These are phyloP conservation scores for Actinernus sp. DNA, from an alignment of 92 coral and sea anemone genomes.

Conservation along the genomic window DNA sequence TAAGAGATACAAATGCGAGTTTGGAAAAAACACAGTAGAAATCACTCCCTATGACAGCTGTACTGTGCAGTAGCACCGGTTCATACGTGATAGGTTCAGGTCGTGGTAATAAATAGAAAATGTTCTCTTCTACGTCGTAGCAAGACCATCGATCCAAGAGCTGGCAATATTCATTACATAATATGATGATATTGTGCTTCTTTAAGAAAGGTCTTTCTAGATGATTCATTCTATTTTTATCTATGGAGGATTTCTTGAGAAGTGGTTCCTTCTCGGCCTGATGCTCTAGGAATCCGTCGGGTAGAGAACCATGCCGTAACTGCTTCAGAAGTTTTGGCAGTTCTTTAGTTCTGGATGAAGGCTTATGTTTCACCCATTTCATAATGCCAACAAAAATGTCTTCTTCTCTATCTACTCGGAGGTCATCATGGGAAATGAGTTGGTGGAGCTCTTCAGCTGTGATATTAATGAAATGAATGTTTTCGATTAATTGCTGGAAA, in stretches of 20 bases:
- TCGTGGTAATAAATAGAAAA: no score
- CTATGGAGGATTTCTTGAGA: neutral
- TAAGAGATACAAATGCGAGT: no score
- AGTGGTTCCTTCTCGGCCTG: conserved; percentile 37
- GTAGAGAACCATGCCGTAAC: conserved; percentile 33
- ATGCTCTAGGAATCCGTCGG: conserved; percentile 32
- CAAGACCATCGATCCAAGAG: neutral
- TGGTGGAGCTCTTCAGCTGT: conserved; percentile 8
- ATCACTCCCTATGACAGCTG: no score
- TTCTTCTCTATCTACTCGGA: conserved; percentile 56
- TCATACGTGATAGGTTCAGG: no score
- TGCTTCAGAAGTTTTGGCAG: conserved; percentile 32
- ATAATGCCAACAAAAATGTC: conserved; percentile 53
- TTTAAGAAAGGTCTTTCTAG: neutral
- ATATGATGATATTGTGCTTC: neutral
- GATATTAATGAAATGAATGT: conserved; percentile 40
- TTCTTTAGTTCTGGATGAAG: conserved; percentile 7
- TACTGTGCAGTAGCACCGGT: no score
- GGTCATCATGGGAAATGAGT: conserved; percentile 43
- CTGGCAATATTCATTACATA: no score
- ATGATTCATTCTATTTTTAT: neutral
- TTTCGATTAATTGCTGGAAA: conserved; percentile 26
- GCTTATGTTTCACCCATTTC: conserved; percentile 58
- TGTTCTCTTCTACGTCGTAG: neutral
- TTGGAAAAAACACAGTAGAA: no score